Evolutionary conservation across 2,113 vertebrate genomes (phyloP), one percentile per base, ranked within the genome.

Genomic region (Megaceryle maxima): DNA sequence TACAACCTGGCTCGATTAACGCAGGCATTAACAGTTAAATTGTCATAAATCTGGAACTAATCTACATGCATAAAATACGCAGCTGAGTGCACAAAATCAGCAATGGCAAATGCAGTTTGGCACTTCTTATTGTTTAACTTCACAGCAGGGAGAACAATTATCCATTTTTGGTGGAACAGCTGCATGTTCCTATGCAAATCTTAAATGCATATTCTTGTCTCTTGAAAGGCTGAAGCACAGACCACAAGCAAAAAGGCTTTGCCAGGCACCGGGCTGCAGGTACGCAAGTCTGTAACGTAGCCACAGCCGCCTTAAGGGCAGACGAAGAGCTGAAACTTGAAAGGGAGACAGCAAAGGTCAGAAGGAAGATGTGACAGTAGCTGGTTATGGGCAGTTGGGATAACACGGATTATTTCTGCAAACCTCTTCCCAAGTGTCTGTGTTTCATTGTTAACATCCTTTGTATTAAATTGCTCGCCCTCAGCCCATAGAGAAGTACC

Each of bases 101-200:
- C 90, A 96, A 96, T 67, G 77, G 92, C 91, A 96, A 96, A 55
- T 94, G 94, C 90, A 96, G 91, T 97, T 97, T 97, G 94, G 94
- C 92, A 96, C 94, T 97, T 97, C 94, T 96, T 95, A 94, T 93
- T 96, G 94, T 94, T 93, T 93, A 95, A 97, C 95, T 96, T 94
- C 93, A 8, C 88, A 85, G 94, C 73, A 5, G 92, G 93, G 90
- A 96, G 96, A 90, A 96, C 93, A 97, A 97, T 95, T 97, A 96
- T 96, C 92, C 93, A 94, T 96, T 97, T 96, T 92, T 90, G 96
- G 96, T 78, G 81, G 96, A 96, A 93, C 96, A 96, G 88, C 95
- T 97, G 93, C 90, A 96, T 95, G 92, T 96, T 94, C 95, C 95
- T 97, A 97, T 96, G 95, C 95, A 97, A 96, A 97, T 97, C 93